Evolutionary conservation across 2,113 vertebrate genomes (phyloP).

Genomic region (Brachyistius frenatus): DNA sequence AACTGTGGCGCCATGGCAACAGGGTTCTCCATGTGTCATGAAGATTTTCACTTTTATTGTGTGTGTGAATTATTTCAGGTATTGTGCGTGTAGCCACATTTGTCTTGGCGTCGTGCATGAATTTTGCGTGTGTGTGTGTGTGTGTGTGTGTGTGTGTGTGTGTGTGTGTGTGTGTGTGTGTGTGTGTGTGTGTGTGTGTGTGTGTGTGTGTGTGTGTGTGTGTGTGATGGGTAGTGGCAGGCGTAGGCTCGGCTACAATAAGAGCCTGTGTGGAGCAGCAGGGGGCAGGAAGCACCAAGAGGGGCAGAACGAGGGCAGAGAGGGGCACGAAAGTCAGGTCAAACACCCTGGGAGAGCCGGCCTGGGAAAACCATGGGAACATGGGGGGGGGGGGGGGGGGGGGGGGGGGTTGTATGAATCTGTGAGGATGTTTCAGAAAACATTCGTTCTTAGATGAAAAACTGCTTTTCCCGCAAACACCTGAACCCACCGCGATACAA

Average conservation of each 20-base stretch:
- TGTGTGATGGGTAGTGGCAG: slow-evolving; percentile 36
- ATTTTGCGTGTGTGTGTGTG: neutral
- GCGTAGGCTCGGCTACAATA: slow-evolving; percentile 70
- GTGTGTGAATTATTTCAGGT: neutral
- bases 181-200: slow-evolving; percentile 18
- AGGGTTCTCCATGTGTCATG: too few relatives aligned
- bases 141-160: too few relatives aligned
- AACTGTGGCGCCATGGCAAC: too few relatives aligned
- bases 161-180: too few relatives aligned
- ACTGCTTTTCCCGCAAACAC: too few relatives aligned
- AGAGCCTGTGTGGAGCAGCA: slow-evolving; percentile 63
- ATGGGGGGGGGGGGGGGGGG: neutral
- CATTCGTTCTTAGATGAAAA: too few relatives aligned
- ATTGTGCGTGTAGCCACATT: neutral
- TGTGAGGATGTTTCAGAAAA: too few relatives aligned
- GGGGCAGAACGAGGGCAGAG: slow-evolving; percentile 53
- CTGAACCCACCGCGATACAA: too few relatives aligned
- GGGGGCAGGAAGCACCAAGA: slow-evolving; percentile 54
- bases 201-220: slow-evolving; percentile 28
- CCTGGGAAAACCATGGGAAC: slow-evolving; percentile 58
- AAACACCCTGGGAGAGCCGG: slow-evolving; percentile 69
- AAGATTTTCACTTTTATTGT: neutral
- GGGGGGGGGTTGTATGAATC: neutral
- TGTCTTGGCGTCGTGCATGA: neutral
- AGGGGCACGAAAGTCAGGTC: slow-evolving; percentile 66